Conservation (phyloP, 2,888 invertebrate species). For the Cephus rjabovi region DNA sequence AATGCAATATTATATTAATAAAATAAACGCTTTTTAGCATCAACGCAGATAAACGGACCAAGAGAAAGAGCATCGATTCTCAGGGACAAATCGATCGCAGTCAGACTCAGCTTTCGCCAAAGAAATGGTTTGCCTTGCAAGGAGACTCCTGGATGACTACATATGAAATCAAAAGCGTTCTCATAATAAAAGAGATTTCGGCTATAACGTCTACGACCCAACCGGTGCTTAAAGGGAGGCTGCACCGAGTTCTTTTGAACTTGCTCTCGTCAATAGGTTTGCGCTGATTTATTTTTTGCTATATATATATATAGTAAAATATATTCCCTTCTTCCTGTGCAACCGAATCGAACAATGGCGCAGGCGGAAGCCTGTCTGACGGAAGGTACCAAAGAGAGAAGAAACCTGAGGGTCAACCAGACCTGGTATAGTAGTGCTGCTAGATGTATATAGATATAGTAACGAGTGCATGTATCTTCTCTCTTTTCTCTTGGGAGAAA, state of each 20-base stretch:
- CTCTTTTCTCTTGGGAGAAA: slow-evolving; percentile 15
- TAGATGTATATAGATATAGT: neutral
- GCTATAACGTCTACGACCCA: neutral
- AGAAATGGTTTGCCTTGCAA: neutral
- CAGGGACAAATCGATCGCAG: neutral
- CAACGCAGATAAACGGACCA: neutral
- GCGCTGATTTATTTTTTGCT: neutral
- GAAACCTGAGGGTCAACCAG: neutral
- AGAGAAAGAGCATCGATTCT: neutral
- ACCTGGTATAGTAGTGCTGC: neutral
- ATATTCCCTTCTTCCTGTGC: neutral
- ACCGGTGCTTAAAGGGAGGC: neutral
- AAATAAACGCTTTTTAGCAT: neutral
- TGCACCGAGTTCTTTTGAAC: neutral
- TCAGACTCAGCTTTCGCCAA: neutral
- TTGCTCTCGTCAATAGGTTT: neutral
- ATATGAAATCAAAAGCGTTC: neutral
- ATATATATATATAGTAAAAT: neutral
- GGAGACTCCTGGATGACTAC: neutral
- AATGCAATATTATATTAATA: neutral
- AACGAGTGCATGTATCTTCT: neutral
- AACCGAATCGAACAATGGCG: neutral
- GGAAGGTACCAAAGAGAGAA: neutral
- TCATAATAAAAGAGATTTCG: neutral
- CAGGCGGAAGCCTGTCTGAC: neutral